Conservation (phyloP, 2,888 invertebrate genomes). For the Agapostemon virescens region DNA sequence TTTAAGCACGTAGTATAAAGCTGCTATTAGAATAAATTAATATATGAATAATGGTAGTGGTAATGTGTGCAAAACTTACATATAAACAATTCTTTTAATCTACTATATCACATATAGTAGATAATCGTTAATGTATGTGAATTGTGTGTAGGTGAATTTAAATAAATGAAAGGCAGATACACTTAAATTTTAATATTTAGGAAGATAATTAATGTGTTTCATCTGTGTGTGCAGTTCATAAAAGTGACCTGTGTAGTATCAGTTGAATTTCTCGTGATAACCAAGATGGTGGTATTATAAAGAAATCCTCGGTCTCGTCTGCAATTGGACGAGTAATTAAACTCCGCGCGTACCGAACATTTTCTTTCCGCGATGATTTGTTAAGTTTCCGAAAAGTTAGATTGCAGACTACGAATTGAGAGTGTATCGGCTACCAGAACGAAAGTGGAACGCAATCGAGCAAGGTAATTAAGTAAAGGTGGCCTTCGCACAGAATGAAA, state of each 20-base stretch:
- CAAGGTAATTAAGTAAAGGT: conserved; percentile 58
- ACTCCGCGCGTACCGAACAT: neutral
- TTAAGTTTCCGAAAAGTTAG: conserved; percentile 43
- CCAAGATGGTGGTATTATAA: too few species aligned
- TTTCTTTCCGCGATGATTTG: neutral
- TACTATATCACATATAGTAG: too few species aligned
- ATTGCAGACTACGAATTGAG: conserved; percentile 40
- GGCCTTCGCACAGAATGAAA: conserved; percentile 32
- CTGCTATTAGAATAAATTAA: too few species aligned
- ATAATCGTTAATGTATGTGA: too few species aligned
- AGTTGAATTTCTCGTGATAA: neutral
- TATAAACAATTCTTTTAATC: too few species aligned
- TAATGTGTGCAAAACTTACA: too few species aligned
- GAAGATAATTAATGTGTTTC: too few species aligned
- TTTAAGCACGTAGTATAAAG: too few species aligned
- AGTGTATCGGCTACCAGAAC: conserved; percentile 45
- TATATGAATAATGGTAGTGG: too few species aligned
- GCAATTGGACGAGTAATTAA: conserved; percentile 23
- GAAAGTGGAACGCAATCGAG: conserved; percentile 52
- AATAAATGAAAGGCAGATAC: neutral
- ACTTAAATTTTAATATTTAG: too few species aligned
- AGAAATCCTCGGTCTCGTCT: neutral
- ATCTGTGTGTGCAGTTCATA: neutral
- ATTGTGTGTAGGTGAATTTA: too few species aligned
- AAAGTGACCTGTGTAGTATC: neutral